phyloP scores from a whole-genome alignment of 2,797 vertebrate genomes.

The Dallia pectoralis region DNA sequence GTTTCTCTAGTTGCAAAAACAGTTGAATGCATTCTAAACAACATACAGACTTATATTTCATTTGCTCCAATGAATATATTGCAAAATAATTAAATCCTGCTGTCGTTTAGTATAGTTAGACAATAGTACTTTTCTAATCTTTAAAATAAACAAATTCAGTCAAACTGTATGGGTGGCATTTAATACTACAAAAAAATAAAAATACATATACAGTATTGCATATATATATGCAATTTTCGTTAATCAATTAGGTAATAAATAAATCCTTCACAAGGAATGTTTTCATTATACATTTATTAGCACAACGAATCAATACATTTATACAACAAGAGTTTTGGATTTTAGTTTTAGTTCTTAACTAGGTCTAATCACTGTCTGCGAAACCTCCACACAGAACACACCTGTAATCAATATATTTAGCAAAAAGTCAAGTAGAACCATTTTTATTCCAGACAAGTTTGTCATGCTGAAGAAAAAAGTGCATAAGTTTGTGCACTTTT shows the following conservation, averaged over 20 bases:
- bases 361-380: too few species aligned
- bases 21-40: background rate
- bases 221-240: too few species aligned
- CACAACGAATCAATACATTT: background rate
- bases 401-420: conserved; percentile 6
- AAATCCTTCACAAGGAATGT: too few species aligned
- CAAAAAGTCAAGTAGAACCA: conserved; percentile 8
- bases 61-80: background rate
- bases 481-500: background rate
- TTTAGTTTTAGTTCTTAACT: too few species aligned
- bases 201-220: too few species aligned
- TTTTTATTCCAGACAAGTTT: background rate
- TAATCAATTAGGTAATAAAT: too few species aligned
- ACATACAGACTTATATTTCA: background rate
- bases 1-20: background rate
- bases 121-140: too few species aligned
- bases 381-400: background rate
- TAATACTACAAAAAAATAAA: too few species aligned
- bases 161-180: too few species aligned
- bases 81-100: background rate
- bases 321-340: background rate
- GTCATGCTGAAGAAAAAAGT: background rate
- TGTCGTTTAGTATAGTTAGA: background rate
- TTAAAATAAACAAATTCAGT: too few species aligned
- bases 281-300: too few species aligned